Evolutionary conservation across 2,888 invertebrate species (phyloP), one percentile per base, ranked within the genome.

Genomic region (Drosophila kambysellisi): DNA sequence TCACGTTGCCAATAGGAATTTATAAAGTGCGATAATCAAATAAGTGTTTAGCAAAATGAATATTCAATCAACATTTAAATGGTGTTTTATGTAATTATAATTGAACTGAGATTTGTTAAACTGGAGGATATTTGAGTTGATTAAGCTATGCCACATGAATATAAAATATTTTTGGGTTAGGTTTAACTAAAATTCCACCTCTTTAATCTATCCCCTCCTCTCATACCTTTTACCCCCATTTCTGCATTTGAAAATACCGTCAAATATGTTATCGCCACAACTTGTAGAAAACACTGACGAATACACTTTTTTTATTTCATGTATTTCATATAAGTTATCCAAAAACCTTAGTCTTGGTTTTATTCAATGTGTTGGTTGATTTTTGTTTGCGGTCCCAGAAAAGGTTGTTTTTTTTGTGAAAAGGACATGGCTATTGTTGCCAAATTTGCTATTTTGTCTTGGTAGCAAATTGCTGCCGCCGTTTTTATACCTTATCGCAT

Each of bases 381-480:
- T 74, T 74, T 48, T 70, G 87, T 79, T 69, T 82, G 76, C 48
- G 70, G 54, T 39, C 60, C 37, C 35, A 32, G 32, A 20, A 51
- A 74, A 71, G 65, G 68, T 64, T 66, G 41, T 57, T 73, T 68
- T 70, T 72, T 73, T 68, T 64, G 66, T 61, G 35, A 56, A 39
- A 39, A n/a, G 68, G 50, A 78, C 79, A 84, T 53, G 70, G 79
- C 85, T 63, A 84, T 89, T 84, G 83, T 89, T 89, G 72, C 59
- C 69, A 79, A 89, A 76, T 89, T 85, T 89, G 74, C 54, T 72
- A 82, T 81, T 77, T 74, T 82, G 89, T 76, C 88, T 82, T 79
- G 70, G 79, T 76, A 69, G 74, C 88, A 89, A 84, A 88, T 89
- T 88, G 89, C 79, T 78, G 54, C 29, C 37, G 61, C 66, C 69